Evolutionary conservation across 2,888 invertebrate genomes (phyloP).

Genomic region (Rotaria sp.): DNA sequence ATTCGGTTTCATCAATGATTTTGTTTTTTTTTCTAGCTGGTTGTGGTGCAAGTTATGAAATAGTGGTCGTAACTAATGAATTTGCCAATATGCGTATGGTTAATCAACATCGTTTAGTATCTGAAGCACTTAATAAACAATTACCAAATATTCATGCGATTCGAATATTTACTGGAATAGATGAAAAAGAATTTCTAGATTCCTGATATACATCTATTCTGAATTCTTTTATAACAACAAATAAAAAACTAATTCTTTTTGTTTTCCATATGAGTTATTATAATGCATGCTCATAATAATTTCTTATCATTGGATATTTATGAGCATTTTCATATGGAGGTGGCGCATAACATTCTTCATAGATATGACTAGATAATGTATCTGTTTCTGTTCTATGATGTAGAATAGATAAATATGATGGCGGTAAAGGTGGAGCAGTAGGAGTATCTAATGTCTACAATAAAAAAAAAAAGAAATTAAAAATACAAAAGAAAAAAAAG

Average conservation of each 20-base stretch:
- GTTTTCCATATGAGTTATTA: background rate
- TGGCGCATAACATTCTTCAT: constrained; percentile 17
- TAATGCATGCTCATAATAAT: background rate
- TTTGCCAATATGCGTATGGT: constrained; percentile 54
- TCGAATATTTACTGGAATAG: constrained; percentile 24
- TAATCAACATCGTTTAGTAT: constrained; percentile 47
- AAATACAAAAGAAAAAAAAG: background rate
- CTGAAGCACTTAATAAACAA: constrained; percentile 19
- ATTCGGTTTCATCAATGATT: too few relatives aligned
- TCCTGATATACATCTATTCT: background rate
- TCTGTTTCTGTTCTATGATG: background rate
- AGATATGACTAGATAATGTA: background rate
- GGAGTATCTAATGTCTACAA: background rate
- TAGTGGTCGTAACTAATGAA: constrained; percentile 53
- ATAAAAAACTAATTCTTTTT: background rate
- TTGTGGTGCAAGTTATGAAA: constrained; percentile 57
- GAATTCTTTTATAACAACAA: background rate
- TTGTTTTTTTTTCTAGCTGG: constrained; percentile 49
- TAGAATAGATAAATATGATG: background rate
- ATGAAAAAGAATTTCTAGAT: background rate
- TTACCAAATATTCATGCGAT: background rate
- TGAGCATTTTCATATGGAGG: background rate
- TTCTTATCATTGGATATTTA: constrained; percentile 20
- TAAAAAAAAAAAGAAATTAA: background rate
- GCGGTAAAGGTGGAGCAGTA: background rate